A percentile compares a stretch with the other conserved stretches of the same genome.
Evolutionary conservation across 2,113 vertebrate genomes (phyloP).

Genomic region (Tachysurus vachellii): DNA sequence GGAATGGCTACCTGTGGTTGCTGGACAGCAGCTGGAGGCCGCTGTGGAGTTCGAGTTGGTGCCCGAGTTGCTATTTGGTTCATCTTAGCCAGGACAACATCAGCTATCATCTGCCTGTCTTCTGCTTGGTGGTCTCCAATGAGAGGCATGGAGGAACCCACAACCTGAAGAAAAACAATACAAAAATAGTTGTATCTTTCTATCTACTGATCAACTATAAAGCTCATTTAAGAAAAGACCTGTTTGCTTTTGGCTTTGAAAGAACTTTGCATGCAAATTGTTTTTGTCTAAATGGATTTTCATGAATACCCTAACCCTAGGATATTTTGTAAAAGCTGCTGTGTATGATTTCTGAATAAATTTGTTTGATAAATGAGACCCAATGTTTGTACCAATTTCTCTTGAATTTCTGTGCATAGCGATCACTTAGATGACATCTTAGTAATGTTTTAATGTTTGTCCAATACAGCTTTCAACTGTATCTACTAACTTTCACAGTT

Average conservation of each 20-base stretch:
- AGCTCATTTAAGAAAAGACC: not conserved
- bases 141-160: slow-evolving; percentile 94
- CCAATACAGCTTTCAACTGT: not conserved
- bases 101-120: slow-evolving; percentile 91
- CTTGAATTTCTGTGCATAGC: not conserved
- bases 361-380: not conserved
- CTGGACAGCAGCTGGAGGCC: slow-evolving; percentile 82
- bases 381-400: not conserved
- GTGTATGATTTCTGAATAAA: not conserved
- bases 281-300: not conserved
- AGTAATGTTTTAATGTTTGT: not conserved
- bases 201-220: not conserved
- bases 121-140: slow-evolving; percentile 95
- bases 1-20: slow-evolving; percentile 84
- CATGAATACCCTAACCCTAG: not conserved
- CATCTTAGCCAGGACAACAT: slow-evolving; percentile 89
- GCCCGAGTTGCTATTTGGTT: slow-evolving; percentile 78
- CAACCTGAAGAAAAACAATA: slow-evolving; percentile 75
- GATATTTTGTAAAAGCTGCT: not conserved
- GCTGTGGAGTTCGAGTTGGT: slow-evolving; percentile 82
- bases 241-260: not conserved
- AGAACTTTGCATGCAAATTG: not conserved
- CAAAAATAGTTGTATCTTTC: not conserved
- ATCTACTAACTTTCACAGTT: not conserved
- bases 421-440: not conserved